Evolutionary conservation across 2,888 invertebrate genomes (phyloP), one percentile per base, ranked within the genome.

Genomic region (Chirona hameri): DNA sequence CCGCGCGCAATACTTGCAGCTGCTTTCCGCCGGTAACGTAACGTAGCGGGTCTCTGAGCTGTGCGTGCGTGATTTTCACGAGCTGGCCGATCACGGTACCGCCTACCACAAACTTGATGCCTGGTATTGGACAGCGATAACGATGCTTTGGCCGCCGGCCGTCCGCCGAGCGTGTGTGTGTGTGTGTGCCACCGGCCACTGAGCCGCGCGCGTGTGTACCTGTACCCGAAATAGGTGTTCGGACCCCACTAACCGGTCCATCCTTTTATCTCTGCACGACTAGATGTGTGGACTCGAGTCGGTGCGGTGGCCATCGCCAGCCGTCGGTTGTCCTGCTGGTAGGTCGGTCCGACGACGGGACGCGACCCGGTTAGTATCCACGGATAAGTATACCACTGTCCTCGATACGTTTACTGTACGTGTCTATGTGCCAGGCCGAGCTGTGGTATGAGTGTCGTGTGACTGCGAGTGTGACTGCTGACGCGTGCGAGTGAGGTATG

Each of bases 201-300:
- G 39, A 31, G 31, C 76, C 76, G 46, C 76, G n/a, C 39, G 79
- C 12, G n/a, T 48, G 48, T 24, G 1, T 15, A 7, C 76, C 0
- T 15, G 31, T 76, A 15, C 39, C 31, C 39, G n/a, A 52, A 7
- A 1, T 1, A 52, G 52, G 52, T 7, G 52, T 52, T 52, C 39
- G 18, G 31, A n/a, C 1, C 10, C 31, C 76, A 76, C 76, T 76
- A 46, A 76, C 24, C 39, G 76, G 46, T 15, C 18, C 46, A 39
- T 39, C 18, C 76, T 69, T 76, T 46, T 46, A 46, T 76, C 76
- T 76, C 76, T 76, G 46, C 76, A 76, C 76, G 76, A 76, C 76
- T 76, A 76, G 76, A 76, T 76, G 46, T 76, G 76, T 76, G 46
- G 46, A 27, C 15, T 52, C 52, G 24, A 76, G 76, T 18, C 76